Base-by-base conservation (phyloP, 92 coral and sea anemone genomes). In the Metridium senile region DNA sequence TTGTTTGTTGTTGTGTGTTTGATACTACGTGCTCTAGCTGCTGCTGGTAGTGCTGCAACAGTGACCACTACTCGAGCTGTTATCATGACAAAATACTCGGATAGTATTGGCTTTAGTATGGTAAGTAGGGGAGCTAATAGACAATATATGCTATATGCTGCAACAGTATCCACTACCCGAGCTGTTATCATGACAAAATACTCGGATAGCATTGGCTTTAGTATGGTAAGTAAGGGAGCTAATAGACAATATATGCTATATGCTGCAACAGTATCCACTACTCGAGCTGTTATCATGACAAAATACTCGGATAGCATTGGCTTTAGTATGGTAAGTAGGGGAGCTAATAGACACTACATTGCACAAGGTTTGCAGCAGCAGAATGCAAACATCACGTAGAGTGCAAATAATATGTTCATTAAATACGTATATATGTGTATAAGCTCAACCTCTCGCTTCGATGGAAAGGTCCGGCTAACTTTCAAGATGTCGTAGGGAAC, bases 251-350 rank as follows among this genome's bases (percentile, higher is more conserved):
- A n/a, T n/a, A n/a, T n/a, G n/a, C n/a, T n/a, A n/a, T n/a, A n/a
- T 9, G 79, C 79, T 0, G 79, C 79, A 20, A 54, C 68, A 34
- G 79, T 54, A n/a, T 52, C 79, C 18, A 74, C 79, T 9, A 59
- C 61, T 9, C 23, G 79, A 0, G 79, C 79, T 16, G 54, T 74
- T 21, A 39, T 74, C 9, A 66, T 74, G 70, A 74, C 69, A 23
- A 53, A 74, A 19, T 74, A 54, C 62, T 46, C 68, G 11, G 62
- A 58, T 23, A 75, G 61, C 45, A 58, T 74, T 23, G 79, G 79
- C 0, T 74, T 74, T 58, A 13, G 68, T 11, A 74, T 32, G 79
- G 79, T 74, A 74, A 68, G 53, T n/a, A n/a, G n/a, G n/a, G n/a
- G n/a, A 10, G 10, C 33, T 23, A 20, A 21, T 0, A 9, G 0